Base-by-base conservation (phyloP, 2,888 invertebrate genomes). In the Drepanosiphum platanoidis region DNA sequence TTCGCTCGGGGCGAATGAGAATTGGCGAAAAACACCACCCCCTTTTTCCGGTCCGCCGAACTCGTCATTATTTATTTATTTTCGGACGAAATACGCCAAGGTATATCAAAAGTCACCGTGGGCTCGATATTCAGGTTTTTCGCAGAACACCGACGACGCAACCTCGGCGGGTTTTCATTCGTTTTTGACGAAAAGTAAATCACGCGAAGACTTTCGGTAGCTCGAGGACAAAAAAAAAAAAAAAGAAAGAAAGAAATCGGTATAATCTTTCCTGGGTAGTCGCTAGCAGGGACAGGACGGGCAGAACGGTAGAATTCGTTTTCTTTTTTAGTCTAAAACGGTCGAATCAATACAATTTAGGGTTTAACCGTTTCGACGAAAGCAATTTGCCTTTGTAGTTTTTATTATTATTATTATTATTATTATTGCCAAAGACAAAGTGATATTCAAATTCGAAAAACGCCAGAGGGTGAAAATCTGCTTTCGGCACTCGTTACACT, bases 31-130 rank as follows among this genome's bases (percentile, higher is more conserved):
- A 74, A 74, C 82, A 32, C 39, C 42, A 71, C 61, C 72, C 72
- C 72, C 39, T 61, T 82, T 81, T 42, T 72, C 32, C 46, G 3
- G 32, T 66, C n/a, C 82, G 42, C 3, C 32, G 42, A 34, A 74
- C 74, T 83, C 18, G 18, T 74, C 82, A 72, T 83, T 83, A 83
- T 83, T 83, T 83, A 83, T 83, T 74, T 64, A 74, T 74, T 74
- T 72, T 74, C 46, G 34, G 42, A 66, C 42, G 34, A 82, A 82
- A 72, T 61, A 42, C 71, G 30, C 52, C 30, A 3, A 68, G 27
- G 61, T 42, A 42, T 11, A 83, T 83, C 82, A 83, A 74, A 83
- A 83, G 72, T 74, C n/a, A 42, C 42, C n/a, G 30, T 5, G 32
- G 34, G 46, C 34, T 83, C 34, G 64, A 58, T 72, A 34, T 72